Evolutionary conservation across 2,113 vertebrate genomes (phyloP).

Genomic region (Aegotheles bennettii): DNA sequence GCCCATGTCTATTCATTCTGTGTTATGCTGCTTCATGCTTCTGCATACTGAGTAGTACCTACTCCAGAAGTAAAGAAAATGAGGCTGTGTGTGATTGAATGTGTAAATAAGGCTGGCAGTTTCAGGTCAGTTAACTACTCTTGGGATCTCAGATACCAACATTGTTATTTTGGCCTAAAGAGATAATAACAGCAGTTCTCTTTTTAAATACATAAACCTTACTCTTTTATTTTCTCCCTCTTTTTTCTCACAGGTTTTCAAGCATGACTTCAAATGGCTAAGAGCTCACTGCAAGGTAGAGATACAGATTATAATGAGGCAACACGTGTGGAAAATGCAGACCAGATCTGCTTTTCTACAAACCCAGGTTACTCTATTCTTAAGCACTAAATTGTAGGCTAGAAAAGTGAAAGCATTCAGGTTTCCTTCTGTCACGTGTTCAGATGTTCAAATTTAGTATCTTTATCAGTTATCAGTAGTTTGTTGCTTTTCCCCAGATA

Average conservation of each 20-base stretch:
- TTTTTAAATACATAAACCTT: background rate
- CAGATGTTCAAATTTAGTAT: background rate
- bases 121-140: conserved; percentile 20
- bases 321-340: background rate
- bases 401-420: background rate
- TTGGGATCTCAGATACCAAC: conserved; percentile 15
- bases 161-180: conserved; percentile 40
- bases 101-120: background rate
- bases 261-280: background rate
- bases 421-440: background rate
- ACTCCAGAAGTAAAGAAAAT: conserved; percentile 34
- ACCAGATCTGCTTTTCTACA: background rate
- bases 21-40: conserved; percentile 9
- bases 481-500: background rate
- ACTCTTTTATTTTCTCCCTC: accelerated
- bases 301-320: background rate
- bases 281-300: background rate
- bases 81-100: background rate
- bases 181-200: background rate
- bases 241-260: background rate
- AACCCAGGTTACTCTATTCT: background rate
- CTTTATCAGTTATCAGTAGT: background rate
- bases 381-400: background rate
- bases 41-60: conserved; percentile 44
- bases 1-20: conserved; percentile 31